A percentile compares a stretch with the other conserved stretches of the same genome.
These are phyloP conservation scores for Steinernema feltiae DNA, from an alignment of 1,140 invertebrate genomes.

Conservation along the genomic window DNA sequence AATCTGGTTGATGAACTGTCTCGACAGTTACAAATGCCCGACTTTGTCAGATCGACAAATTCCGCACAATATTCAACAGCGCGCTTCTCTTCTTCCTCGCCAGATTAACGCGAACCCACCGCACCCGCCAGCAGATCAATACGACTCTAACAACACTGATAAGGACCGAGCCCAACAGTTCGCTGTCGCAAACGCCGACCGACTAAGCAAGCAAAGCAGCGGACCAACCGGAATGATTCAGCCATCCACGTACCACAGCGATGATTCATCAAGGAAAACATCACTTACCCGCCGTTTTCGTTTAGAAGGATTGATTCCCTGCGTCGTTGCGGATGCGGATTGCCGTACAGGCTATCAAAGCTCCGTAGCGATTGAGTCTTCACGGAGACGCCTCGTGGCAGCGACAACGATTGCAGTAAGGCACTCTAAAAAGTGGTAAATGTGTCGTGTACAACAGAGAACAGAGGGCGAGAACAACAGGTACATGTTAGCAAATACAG, in stretches of 20 bases:
- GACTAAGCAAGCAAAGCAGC: not conserved
- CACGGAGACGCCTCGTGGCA: not conserved
- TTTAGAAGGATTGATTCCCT: not conserved
- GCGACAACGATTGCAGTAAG: not conserved
- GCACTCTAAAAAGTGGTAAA: slow-evolving; percentile 14
- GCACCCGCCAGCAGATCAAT: too few species aligned
- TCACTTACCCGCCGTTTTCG: not conserved
- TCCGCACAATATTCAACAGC: too few species aligned
- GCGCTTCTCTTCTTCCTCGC: too few species aligned
- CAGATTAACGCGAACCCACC: too few species aligned
- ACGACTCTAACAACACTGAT: too few species aligned
- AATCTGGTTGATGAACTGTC: too few species aligned
- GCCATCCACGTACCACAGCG: not conserved
- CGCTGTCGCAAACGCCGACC: not conserved
- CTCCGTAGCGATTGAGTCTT: not conserved
- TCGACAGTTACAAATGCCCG: too few species aligned
- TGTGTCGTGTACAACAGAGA: slow-evolving; percentile 22
- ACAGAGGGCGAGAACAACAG: slow-evolving; percentile 18
- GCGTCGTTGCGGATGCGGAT: not conserved
- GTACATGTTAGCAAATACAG: slow-evolving; percentile 13
- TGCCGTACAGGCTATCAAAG: not conserved
- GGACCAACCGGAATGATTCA: not conserved
- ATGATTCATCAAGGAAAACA: not conserved
- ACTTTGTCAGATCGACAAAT: too few species aligned
- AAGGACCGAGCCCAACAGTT: too few species aligned